These are phyloP conservation scores for Nasonia vitripennis DNA, from an alignment of 1,140 invertebrate species.

Conservation along the genomic window DNA sequence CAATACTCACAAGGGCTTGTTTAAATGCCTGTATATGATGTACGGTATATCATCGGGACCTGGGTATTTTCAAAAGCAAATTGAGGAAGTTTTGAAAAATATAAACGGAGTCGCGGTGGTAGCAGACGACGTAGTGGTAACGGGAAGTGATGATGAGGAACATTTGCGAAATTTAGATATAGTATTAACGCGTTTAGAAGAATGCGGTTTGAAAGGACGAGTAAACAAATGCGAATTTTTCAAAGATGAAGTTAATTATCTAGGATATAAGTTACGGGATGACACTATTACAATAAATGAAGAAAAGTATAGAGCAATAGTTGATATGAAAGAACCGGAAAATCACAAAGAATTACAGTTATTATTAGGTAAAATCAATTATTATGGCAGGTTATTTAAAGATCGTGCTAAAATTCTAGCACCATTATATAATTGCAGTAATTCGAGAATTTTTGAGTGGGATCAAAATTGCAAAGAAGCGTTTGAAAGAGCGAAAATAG, in stretches of 20 bases:
- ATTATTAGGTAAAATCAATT: constrained; percentile 47
- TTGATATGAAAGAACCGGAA: neutral
- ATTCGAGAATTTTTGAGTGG: constrained; percentile 28
- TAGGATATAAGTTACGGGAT: constrained; percentile 35
- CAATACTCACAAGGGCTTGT: no score
- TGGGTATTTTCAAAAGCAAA: no score
- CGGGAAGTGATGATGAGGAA: neutral
- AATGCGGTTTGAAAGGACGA: constrained; percentile 25
- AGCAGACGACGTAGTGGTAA: neutral
- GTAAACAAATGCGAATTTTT: constrained; percentile 35
- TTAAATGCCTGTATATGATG: no score
- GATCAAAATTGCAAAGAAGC: neutral
- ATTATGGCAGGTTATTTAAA: constrained; percentile 49
- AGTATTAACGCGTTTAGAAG: constrained; percentile 9
- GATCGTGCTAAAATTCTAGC: constrained; percentile 42
- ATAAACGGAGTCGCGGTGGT: neutral
- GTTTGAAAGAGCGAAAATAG: neutral
- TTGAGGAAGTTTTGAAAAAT: neutral
- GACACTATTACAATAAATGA: constrained; percentile 43
- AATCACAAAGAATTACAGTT: constrained; percentile 50
- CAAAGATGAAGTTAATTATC: constrained; percentile 32
- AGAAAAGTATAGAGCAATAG: constrained; percentile 35
- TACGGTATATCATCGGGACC: no score
- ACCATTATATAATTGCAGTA: constrained; percentile 41
- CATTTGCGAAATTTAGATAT: constrained; percentile 18